phyloP scores from a whole-genome alignment of 92 coral and sea anemone genomes.

The Pocillopora meandrina region DNA sequence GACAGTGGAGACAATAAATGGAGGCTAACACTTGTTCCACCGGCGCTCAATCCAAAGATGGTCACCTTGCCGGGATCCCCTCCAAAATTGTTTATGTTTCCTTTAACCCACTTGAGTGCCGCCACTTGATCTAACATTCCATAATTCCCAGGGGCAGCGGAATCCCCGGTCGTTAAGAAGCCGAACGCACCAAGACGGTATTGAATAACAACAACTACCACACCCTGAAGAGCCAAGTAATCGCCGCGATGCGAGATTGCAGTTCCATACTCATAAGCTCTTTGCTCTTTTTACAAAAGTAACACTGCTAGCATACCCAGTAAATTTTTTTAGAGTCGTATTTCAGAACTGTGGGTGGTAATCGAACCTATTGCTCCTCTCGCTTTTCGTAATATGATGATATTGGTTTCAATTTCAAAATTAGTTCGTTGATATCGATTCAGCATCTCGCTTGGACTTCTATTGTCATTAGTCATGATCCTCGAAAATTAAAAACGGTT shows the following conservation, averaged over 20 bases:
- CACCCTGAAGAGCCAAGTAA: constrained; percentile 54
- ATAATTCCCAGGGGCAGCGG: constrained; percentile 57
- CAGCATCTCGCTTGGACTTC: no score
- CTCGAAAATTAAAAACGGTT: no score
- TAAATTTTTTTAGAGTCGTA: no score
- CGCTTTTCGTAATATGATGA: no score
- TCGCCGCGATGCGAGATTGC: constrained; percentile 4
- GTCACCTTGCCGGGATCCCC: constrained; percentile 80
- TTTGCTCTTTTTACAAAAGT: no score
- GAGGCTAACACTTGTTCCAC: constrained; percentile 78
- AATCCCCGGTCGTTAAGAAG: constrained; percentile 57
- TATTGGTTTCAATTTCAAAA: no score
- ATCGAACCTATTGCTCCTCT: no score
- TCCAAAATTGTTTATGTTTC: constrained; percentile 64
- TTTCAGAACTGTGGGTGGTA: no score
- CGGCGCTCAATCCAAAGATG: constrained; percentile 85
- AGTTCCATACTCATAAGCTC: constrained; percentile 27
- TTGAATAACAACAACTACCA: constrained; percentile 56
- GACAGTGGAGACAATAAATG: constrained; percentile 77
- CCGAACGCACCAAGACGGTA: constrained; percentile 68
- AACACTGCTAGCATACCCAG: no score
- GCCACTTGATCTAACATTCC: constrained; percentile 89
- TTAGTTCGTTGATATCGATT: no score
- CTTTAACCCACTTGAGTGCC: constrained; percentile 72
- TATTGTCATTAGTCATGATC: no score